Conservation (phyloP, 2,113 vertebrate genomes). For the Petromus typicus region DNA sequence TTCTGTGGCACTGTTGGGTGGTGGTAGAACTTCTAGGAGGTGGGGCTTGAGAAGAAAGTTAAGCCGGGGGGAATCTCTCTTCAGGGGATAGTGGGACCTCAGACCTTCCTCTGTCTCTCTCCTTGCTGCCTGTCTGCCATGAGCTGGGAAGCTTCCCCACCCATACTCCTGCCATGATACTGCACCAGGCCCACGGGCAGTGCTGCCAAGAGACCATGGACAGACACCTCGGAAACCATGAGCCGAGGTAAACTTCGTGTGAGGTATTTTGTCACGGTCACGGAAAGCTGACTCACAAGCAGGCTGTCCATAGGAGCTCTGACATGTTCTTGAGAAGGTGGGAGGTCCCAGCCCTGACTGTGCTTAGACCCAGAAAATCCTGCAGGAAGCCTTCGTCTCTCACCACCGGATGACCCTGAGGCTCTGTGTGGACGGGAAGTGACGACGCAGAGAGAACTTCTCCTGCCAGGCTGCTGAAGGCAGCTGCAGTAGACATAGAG, state of each 20-base stretch:
- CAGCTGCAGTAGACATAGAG: not conserved
- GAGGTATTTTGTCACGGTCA: not conserved
- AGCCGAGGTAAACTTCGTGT: not conserved
- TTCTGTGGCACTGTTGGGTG: not conserved
- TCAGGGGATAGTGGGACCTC: not conserved
- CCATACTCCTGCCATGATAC: too few species aligned
- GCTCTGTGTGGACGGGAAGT: not conserved
- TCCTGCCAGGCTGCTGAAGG: not conserved
- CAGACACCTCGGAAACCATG: not conserved
- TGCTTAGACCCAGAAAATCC: not conserved
- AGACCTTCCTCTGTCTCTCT: not conserved
- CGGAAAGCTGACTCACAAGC: not conserved
- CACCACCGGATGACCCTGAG: not conserved
- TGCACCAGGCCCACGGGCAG: not conserved
- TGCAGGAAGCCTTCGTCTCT: not conserved
- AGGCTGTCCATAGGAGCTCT: not conserved
- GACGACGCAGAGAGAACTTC: not conserved
- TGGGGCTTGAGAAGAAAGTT: not conserved
- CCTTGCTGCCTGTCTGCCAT: not conserved
- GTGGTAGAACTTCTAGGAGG: not conserved
- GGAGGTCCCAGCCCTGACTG: not conserved
- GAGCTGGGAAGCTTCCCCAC: not conserved
- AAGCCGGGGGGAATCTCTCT: not conserved
- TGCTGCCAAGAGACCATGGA: not conserved
- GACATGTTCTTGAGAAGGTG: not conserved